These are phyloP conservation scores for Gallinago stenura DNA, from an alignment of 2,797 vertebrate genomes.

Conservation along the genomic window DNA sequence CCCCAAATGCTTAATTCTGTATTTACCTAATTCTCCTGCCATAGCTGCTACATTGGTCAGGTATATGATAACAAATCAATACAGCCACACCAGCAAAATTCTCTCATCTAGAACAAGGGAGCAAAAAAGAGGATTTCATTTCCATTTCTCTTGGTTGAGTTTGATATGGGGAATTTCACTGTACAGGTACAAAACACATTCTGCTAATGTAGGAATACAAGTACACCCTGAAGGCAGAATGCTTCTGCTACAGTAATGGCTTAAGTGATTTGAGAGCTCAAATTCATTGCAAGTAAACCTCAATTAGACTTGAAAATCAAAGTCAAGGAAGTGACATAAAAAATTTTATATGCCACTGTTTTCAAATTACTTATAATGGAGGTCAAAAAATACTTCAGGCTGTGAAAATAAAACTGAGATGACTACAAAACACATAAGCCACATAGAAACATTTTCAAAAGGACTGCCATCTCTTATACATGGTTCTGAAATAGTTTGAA, in stretches of 20 bases:
- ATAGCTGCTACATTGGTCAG: background rate
- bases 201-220: conserved; percentile 26
- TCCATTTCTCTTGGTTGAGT: background rate
- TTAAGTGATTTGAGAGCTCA: conserved; percentile 44
- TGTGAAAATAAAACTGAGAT: conserved; percentile 19
- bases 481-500: background rate
- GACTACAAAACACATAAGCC: background rate
- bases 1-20: background rate
- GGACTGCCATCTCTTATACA: background rate
- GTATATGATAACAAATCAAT: background rate
- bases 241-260: conserved; percentile 16
- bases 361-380: conserved; percentile 50
- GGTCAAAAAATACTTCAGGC: conserved; percentile 18
- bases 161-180: conserved; percentile 1
- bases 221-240: conserved; percentile 43
- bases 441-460: background rate
- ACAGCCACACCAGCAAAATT: background rate
- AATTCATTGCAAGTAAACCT: conserved; percentile 48
- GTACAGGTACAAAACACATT: background rate
- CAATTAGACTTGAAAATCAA: conserved; percentile 53
- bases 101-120: background rate
- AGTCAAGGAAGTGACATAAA: conserved; percentile 27
- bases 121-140: background rate
- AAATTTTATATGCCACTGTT: conserved; percentile 1
- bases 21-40: conserved; percentile 12